Evolutionary conservation across 1,140 invertebrate genomes (phyloP), one percentile per base, ranked within the genome.

Genomic region (Marisa cornuarietis): DNA sequence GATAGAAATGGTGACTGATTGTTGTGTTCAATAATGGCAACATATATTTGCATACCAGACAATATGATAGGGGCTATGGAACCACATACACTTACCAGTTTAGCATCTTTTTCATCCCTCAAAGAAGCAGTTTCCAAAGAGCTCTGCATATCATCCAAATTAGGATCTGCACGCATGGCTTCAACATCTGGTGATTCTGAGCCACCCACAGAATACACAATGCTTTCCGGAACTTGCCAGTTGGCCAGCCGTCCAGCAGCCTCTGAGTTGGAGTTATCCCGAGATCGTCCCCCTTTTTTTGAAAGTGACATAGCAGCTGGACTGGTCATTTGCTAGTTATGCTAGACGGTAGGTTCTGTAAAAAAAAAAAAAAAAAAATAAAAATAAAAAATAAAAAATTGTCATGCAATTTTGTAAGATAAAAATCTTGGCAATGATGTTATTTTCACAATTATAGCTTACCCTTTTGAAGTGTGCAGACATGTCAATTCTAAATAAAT

Each of bases 231-330:
- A 71, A 6, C 78, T 78, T 79, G 80, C 80, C 85, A 86, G 75
- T 86, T 84, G 52, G 85, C 85, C 68, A 86, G 76, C 63, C 85
- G 42, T 66, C 82, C 83, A 49, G 85, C 85, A 54, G 84, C 83
- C 66, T 82, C 85, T 62, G 84, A 84, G 71, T 85, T 86, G n/a
- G 84, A 84, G 76, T 85, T 86, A n/a, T 84, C 83, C 24, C 81
- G 79, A 68, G 83, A 79, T 76, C 82, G 82, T 58, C 76, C 83
- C 51, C 77, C 69, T 68, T 82, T 82, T 58, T 75, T 73, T 22
- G 82, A 24, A 81, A 58, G 54, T 18, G 54, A 58, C 54, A 58
- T 58, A 14, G 54, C 54, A 58, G 54, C 54, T 58, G 54, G 54
- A 18, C 54, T 58, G 54, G 54, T 58, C 54, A 58, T 58, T 58